Evolutionary conservation across 2,888 invertebrate species (phyloP).

Genomic region (Erebia epiphron): DNA sequence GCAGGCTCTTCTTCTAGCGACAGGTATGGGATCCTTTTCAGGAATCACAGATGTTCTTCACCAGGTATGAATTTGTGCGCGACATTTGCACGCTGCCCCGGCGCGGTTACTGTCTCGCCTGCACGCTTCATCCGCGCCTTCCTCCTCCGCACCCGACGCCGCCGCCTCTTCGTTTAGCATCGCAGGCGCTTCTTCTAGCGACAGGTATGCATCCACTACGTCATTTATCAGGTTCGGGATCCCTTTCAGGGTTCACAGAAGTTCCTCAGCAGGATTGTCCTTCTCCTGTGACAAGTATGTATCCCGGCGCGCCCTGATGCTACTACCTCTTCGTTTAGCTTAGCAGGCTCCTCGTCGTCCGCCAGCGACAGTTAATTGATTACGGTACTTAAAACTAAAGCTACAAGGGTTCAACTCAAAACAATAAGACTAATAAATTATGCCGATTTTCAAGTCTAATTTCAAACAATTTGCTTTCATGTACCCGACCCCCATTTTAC

Average conservation of each 20-base stretch:
- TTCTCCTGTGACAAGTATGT: too few relatives aligned
- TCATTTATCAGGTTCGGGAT: too few relatives aligned
- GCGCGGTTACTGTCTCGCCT: constrained; percentile 35
- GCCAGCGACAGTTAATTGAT: neutral
- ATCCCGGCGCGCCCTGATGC: constrained; percentile 25
- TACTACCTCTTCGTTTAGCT: constrained; percentile 12
- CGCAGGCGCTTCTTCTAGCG: neutral
- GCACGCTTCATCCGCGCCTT: constrained; percentile 27
- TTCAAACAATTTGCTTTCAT: too few relatives aligned
- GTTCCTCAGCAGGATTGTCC: neutral
- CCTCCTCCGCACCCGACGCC: constrained; percentile 23
- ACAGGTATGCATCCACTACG: constrained; percentile 6
- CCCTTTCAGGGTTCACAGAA: neutral
- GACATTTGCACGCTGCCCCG: constrained; percentile 36
- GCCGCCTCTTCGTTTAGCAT: constrained; percentile 11
- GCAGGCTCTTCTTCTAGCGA: neutral
- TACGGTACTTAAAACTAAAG: too few relatives aligned
- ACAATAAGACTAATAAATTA: too few relatives aligned
- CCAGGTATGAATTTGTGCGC: constrained; percentile 21
- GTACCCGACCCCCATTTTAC: too few relatives aligned
- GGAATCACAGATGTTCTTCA: too few relatives aligned
- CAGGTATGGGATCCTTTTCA: neutral
- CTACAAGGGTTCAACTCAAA: too few relatives aligned
- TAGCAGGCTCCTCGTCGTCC: neutral
- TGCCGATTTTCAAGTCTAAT: too few relatives aligned